Evolutionary conservation across 2,888 invertebrate genomes (phyloP), one percentile per base, ranked within the genome.

Genomic region (Eurois occulta): DNA sequence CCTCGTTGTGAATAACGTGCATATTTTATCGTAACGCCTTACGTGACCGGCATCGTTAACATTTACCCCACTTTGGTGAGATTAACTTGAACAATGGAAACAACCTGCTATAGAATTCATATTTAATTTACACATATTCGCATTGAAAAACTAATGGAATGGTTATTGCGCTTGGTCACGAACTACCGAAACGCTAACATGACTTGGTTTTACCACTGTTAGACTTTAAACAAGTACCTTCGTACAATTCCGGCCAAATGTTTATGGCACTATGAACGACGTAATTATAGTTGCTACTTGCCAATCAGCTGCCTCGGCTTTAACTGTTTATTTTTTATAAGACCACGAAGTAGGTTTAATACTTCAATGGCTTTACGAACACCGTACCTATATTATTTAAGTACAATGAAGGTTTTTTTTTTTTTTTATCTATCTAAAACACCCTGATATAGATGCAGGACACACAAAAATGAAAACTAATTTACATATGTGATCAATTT

Each of bases 131-230:
- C 91, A 94, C 91, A 90, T 92, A 90, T 91, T 93, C 86, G 90
- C 90, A 92, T 92, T 91, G 90, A 93, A 93, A 94, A 93, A 92
- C 91, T 91, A 94, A 94, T 93, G 89, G 91, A 92, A 92, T 91
- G 86, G 91, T 94, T 93, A 95, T 93, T 93, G 92, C 90, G 80
- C 84, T 89, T 87, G 86, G 94, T 94, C 95, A 95, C 95, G 95
- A 94, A 92, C 83, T 88, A 89, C 89, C 91, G 89, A 93, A 94
- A 93, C 90, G 91, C 91, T 90, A 91, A 92, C 91, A 90, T 89
- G 88, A 89, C 88, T 91, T 82, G 89, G 88, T 90, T 92, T 91
- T 91, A 90, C 89, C 81, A 86, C 89, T 89, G 76, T 70, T 80
- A 74, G 32, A 38, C 48, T 77, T 65, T 41, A 65, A 65, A 80